Evolutionary conservation across 2,113 vertebrate species (phyloP).

Genomic region (Martes martes): DNA sequence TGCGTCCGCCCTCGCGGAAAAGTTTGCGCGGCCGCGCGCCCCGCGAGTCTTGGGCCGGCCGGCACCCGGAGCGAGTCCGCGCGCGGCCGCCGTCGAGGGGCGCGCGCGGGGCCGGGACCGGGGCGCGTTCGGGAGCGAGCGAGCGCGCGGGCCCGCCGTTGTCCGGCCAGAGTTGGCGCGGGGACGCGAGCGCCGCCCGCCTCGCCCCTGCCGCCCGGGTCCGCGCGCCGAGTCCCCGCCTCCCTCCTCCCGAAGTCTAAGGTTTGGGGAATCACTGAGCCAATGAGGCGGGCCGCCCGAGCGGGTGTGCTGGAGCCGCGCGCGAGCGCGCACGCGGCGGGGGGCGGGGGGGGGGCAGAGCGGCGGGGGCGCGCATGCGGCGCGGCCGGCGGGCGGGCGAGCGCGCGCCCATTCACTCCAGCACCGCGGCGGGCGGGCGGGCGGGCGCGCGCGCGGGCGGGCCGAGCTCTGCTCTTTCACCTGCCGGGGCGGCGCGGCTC

Average conservation of each 20-base stretch:
- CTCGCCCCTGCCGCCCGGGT: conserved; percentile 60
- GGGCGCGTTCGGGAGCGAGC: neutral
- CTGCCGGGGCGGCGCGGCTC: conserved; percentile 85
- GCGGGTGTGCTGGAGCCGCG: conserved; percentile 74
- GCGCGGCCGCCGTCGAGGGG: conserved; percentile 2
- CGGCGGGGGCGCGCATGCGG: neutral
- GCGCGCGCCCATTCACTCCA: conserved; percentile 59
- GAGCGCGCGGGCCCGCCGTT: neutral
- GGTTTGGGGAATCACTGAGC: conserved; percentile 85
- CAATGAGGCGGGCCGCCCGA: conserved; percentile 84
- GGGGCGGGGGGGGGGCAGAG: neutral
- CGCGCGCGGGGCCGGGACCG: neutral
- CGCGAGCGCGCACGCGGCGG: conserved; percentile 37
- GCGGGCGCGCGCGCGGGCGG: neutral
- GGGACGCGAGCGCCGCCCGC: neutral
- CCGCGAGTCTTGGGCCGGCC: neutral
- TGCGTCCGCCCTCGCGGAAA: conserved; percentile 44
- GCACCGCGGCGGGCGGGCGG: neutral
- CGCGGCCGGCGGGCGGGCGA: neutral
- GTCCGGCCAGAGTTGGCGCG: neutral
- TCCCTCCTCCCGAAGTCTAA: conserved; percentile 83
- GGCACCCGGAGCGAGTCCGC: neutral
- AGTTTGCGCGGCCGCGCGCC: conserved; percentile 43
- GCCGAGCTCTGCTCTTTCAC: conserved; percentile 77
- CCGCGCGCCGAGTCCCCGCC: conserved; percentile 79